Percentiles rank a stretch among this genome's conserved stretches.
These are phyloP conservation scores for Dreissena rostriformis DNA, from an alignment of 1,140 invertebrate species.

Conservation along the genomic window DNA sequence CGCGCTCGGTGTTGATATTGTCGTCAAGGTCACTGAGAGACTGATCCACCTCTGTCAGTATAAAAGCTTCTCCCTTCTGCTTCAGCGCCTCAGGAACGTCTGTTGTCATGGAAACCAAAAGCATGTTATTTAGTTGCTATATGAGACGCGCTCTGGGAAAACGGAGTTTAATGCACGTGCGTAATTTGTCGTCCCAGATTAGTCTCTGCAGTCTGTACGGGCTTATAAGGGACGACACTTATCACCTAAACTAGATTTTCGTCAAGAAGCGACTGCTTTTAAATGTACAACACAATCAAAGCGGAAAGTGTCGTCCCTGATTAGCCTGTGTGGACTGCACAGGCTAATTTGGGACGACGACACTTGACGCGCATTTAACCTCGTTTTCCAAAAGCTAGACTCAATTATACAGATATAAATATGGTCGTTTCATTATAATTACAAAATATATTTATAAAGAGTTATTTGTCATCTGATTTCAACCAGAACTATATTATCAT, in stretches of 20 bases:
- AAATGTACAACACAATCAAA: not conserved
- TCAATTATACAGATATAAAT: too few species aligned
- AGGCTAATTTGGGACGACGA: too few species aligned
- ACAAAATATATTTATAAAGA: too few species aligned
- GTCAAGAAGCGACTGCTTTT: not conserved
- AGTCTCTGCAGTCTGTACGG: too few species aligned
- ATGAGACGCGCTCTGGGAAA: too few species aligned
- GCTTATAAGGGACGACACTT: not conserved
- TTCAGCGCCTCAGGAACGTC: conserved; percentile 33
- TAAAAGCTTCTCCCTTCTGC: conserved; percentile 37
- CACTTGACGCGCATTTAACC: too few species aligned
- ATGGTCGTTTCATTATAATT: too few species aligned
- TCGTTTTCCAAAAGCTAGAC: too few species aligned
- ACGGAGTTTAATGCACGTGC: not conserved
- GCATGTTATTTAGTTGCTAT: not conserved
- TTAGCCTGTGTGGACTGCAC: too few species aligned
- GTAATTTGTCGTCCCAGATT: not conserved
- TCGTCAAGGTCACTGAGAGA: conserved; percentile 42
- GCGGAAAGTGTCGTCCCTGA: too few species aligned
- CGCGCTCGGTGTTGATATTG: conserved; percentile 38
- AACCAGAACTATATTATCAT: too few species aligned
- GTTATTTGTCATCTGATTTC: too few species aligned
- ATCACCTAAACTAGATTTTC: not conserved
- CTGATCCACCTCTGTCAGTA: conserved; percentile 48
- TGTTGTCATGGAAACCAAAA: not conserved